These are phyloP conservation scores for Chelonia mydas DNA, from an alignment of 2,797 vertebrate species.

Conservation along the genomic window DNA sequence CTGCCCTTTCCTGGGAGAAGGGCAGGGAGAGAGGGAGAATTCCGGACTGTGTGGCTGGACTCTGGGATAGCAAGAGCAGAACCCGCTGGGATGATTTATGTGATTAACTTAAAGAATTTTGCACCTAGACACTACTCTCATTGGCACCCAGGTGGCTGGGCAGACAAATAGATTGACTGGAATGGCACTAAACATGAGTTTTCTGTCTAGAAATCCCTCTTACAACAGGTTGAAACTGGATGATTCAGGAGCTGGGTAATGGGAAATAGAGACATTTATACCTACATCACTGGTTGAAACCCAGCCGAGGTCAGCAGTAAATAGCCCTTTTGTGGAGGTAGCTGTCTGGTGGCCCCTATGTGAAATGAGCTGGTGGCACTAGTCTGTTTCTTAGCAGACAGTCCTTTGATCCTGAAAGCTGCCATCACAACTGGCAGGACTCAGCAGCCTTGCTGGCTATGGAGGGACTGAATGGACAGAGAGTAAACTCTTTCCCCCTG, in stretches of 20 bases:
- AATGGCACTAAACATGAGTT: neutral
- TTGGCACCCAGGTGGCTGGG: neutral
- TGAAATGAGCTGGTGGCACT: neutral
- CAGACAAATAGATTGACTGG: neutral
- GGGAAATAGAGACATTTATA: neutral
- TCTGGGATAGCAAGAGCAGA: neutral
- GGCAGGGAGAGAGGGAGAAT: neutral
- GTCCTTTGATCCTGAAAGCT: neutral
- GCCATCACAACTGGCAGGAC: neutral
- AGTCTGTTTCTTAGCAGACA: neutral
- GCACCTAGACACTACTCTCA: neutral
- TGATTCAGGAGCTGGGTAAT: neutral
- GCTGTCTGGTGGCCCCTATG: neutral
- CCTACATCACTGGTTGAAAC: neutral
- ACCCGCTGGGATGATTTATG: neutral
- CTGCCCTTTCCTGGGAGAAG: neutral
- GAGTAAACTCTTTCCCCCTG: neutral
- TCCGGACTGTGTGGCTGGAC: neutral
- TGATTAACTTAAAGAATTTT: neutral
- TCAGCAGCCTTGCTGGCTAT: neutral
- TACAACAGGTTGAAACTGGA: neutral
- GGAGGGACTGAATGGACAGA: neutral
- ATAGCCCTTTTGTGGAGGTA: neutral
- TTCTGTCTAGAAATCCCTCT: neutral
- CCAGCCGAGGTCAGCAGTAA: neutral